Evolutionary conservation across 2,113 vertebrate species (phyloP).

Genomic region (Rutilus rutilus): DNA sequence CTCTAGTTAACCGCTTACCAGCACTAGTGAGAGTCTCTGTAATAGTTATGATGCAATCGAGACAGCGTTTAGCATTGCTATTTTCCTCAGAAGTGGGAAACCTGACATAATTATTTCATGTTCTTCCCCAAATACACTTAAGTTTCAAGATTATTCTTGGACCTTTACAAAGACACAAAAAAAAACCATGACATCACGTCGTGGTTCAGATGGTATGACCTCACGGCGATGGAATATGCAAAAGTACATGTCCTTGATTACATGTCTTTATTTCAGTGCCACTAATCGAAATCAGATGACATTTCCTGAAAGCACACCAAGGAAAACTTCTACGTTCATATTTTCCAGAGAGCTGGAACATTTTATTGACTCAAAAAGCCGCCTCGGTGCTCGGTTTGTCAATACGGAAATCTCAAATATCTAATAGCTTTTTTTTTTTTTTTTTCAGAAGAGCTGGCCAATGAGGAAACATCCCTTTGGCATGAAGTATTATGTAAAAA

Average conservation of each 20-base stretch:
- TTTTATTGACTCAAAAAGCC: slow-evolving; percentile 1
- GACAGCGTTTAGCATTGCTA: background rate
- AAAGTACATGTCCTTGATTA: slow-evolving; percentile 6
- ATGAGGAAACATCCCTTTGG: background rate
- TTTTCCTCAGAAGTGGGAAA: background rate
- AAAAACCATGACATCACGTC: slow-evolving; percentile 37
- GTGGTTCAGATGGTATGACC: slow-evolving; percentile 43
- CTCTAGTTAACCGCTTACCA: slow-evolving; percentile 4
- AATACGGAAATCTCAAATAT: background rate
- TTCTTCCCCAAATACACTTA: background rate
- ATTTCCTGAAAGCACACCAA: slow-evolving; percentile 55
- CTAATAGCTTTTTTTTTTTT: background rate
- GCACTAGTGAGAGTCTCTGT: background rate
- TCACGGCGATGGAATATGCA: slow-evolving; percentile 17
- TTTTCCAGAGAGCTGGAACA: slow-evolving; percentile 17
- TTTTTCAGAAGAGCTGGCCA: background rate
- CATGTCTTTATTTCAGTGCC: slow-evolving; percentile 42
- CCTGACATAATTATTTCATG: background rate
- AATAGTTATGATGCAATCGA: background rate
- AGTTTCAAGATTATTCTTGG: background rate
- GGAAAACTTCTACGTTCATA: background rate
- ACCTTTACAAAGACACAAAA: background rate
- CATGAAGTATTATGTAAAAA: background rate
- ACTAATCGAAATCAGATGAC: slow-evolving; percentile 49
- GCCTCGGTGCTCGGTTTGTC: background rate